A percentile compares a stretch with the other conserved stretches of the same genome.
These are phyloP conservation scores for Sinopyrophorus schimmeli DNA, from an alignment of 2,888 invertebrate genomes.

Conservation along the genomic window DNA sequence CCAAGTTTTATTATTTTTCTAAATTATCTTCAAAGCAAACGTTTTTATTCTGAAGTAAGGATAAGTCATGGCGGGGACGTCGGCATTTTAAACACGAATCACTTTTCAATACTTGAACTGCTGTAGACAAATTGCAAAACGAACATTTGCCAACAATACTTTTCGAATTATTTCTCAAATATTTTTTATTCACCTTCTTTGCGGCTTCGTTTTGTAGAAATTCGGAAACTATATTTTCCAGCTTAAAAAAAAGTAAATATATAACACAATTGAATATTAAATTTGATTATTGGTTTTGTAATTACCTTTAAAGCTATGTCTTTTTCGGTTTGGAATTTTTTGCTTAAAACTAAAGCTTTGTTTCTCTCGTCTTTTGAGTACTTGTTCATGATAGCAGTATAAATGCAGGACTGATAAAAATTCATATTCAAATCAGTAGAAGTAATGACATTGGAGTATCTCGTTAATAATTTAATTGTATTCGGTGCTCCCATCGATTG, in stretches of 20 bases:
- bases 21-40: too few species aligned
- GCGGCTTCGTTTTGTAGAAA: conserved; percentile 44
- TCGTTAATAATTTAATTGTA: conserved; percentile 61
- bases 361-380: conserved; percentile 12
- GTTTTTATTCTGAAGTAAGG: too few species aligned
- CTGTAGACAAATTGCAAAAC: conserved; percentile 46
- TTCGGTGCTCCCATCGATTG: conserved; percentile 64
- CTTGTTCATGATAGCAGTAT: conserved; percentile 56
- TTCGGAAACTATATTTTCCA: conserved; percentile 42
- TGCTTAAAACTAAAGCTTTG: conserved; percentile 24
- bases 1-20: too few species aligned
- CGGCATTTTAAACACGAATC: too few species aligned
- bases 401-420: conserved; percentile 64
- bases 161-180: conserved; percentile 7
- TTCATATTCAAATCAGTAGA: conserved; percentile 62
- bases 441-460: conserved; percentile 61
- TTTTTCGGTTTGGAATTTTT: conserved; percentile 25
- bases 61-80: too few species aligned
- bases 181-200: conserved; percentile 22
- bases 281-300: conserved; percentile 8
- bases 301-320: conserved; percentile 15
- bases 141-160: conserved; percentile 38
- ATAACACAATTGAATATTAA: conserved; percentile 8
- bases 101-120: conserved; percentile 41
- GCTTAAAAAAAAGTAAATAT: conserved; percentile 41